A percentile compares a stretch with the other conserved stretches of the same genome.
These are phyloP conservation scores for Rhinichthys klamathensis DNA, from an alignment of 2,113 vertebrate genomes.

Conservation along the genomic window DNA sequence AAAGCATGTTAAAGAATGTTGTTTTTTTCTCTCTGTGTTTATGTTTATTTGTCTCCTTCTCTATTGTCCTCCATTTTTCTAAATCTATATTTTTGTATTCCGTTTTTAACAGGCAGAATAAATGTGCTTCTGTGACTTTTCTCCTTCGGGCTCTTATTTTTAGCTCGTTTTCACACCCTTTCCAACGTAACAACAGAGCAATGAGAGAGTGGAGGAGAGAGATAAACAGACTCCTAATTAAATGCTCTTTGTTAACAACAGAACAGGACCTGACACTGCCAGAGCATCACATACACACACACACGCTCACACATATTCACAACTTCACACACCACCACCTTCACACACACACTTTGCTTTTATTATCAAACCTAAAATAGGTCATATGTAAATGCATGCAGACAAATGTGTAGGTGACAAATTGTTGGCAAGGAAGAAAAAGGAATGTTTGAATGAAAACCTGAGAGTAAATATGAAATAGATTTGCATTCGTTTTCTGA, in stretches of 20 bases:
- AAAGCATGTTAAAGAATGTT: not conserved
- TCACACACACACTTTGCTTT: slow-evolving; percentile 10
- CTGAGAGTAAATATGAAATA: slow-evolving; percentile 22
- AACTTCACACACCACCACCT: slow-evolving; percentile 57
- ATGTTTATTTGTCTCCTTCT: not conserved
- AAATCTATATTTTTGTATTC: slow-evolving; percentile 62
- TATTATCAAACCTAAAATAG: slow-evolving; percentile 62
- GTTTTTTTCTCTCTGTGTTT: not conserved
- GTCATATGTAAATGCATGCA: slow-evolving; percentile 65
- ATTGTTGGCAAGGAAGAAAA: slow-evolving; percentile 29
- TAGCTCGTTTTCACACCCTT: slow-evolving; percentile 72
- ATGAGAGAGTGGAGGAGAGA: slow-evolving; percentile 46
- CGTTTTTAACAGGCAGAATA: slow-evolving; percentile 62
- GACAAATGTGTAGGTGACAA: slow-evolving; percentile 56
- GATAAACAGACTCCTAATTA: slow-evolving; percentile 75
- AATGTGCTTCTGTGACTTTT: slow-evolving; percentile 49
- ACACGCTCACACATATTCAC: not conserved
- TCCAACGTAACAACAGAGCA: slow-evolving; percentile 59
- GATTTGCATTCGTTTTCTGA: not conserved
- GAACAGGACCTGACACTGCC: slow-evolving; percentile 60
- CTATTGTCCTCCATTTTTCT: slow-evolving; percentile 35
- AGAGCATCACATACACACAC: slow-evolving; percentile 15
- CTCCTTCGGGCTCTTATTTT: slow-evolving; percentile 71
- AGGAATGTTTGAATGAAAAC: slow-evolving; percentile 17
- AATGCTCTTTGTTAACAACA: slow-evolving; percentile 73